These are phyloP conservation scores for Cephalotes varians DNA, from an alignment of 2,888 invertebrate species.

Conservation along the genomic window DNA sequence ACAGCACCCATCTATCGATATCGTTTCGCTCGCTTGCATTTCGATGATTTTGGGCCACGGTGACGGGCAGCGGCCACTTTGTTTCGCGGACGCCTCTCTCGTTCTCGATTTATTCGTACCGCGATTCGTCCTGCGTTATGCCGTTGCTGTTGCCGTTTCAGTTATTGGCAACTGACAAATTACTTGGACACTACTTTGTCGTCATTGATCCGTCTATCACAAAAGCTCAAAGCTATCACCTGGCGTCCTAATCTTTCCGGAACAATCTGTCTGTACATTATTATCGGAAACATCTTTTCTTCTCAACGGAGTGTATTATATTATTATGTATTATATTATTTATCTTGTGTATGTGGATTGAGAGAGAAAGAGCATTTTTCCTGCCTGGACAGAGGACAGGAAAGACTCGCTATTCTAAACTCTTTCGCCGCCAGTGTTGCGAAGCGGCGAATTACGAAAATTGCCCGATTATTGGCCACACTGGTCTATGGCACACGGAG, in stretches of 20 bases:
- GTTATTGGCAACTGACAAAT: conserved; percentile 56
- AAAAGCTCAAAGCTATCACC: conserved; percentile 3
- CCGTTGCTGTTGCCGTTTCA: conserved; percentile 24
- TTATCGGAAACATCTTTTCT: not conserved
- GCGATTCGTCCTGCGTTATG: conserved; percentile 34
- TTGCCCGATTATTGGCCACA: conserved; percentile 66
- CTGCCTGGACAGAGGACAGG: conserved; percentile 6
- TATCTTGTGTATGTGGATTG: not conserved
- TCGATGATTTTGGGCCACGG: conserved; percentile 71
- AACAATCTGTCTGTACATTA: not conserved
- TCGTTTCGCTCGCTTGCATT: conserved; percentile 64
- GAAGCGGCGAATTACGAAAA: conserved; percentile 71
- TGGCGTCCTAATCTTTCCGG: not conserved
- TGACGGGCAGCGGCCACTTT: conserved; percentile 68
- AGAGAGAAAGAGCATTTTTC: not conserved
- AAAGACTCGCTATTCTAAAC: conserved; percentile 22
- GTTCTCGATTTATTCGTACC: conserved; percentile 45
- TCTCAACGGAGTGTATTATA: not conserved
- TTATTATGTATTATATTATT: not conserved
- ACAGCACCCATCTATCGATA: conserved; percentile 70
- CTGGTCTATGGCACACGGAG: conserved; percentile 25
- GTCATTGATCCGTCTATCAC: conserved; percentile 19
- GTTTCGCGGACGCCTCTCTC: conserved; percentile 56
- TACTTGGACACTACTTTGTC: conserved; percentile 22
- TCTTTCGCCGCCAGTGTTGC: conserved; percentile 52